Base-by-base conservation (phyloP, 2,888 invertebrate genomes). In the Gryllus longicercus region DNA sequence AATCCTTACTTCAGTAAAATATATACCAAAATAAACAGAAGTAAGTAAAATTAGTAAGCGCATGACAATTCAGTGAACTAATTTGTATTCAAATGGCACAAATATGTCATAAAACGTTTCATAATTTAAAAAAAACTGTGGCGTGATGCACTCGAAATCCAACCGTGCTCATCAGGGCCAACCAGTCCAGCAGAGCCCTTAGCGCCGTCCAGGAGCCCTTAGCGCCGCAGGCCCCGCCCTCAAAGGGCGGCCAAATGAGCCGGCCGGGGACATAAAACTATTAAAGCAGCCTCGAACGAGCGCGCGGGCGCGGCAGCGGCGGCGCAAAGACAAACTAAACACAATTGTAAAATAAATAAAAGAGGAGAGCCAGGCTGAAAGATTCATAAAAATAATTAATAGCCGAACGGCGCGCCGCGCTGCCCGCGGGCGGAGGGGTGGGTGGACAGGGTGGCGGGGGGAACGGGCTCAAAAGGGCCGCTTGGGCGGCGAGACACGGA, bases 271-370 rank as follows among this genome's bases (percentile, higher is more conserved):
- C 63, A 63, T 63, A 63, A 63, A 63, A 63, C 63, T 63, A 63
- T 63, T 63, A 63, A 63, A 63, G n/a, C 63, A 1, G n/a, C 63
- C 63, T 63, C n/a, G n/a, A 14, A 63, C 63, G 16, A 63, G 63
- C 16, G 63, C n/a, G n/a, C 63, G 63, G 16, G n/a, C 63, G 63
- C 63, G n/a, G n/a, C 63, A 0, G 63, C 63, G 14, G 14, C 63
- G 63, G 63, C 16, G n/a, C 63, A n/a, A 63, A 63, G 63, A 63
- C 63, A 63, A 63, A 63, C 63, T 63, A 63, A 63, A 63, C 63
- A 63, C 63, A 63, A 63, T 63, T 63, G 63, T 63, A 63, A 63
- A 63, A 63, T 63, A 63, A 63, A 63, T 63, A 63, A 63, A 63
- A 63, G 16, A 63, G 63, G 16, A 14, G 63, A 63, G 16, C n/a